Conservation (phyloP, 2,797 vertebrate genomes). For the Dermochelys coriacea region DNA sequence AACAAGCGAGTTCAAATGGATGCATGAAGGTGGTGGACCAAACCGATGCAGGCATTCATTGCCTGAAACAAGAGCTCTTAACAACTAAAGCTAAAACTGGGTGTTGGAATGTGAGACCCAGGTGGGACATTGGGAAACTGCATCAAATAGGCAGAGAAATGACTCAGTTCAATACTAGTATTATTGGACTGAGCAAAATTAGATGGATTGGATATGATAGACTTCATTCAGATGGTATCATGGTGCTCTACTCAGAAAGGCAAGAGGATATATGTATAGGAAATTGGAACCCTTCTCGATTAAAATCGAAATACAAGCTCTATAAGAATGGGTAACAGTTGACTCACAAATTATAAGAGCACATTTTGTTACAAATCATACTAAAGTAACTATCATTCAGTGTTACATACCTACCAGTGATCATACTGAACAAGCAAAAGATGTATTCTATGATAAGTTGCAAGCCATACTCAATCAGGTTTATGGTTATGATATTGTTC, state of each 20-base stretch:
- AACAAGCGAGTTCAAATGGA: not conserved
- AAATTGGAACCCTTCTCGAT: not conserved
- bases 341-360: not conserved
- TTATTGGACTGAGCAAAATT: not conserved
- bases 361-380: not conserved
- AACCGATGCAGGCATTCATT: not conserved
- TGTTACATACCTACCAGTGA: not conserved
- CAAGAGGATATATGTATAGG: not conserved
- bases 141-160: not conserved
- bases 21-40: not conserved
- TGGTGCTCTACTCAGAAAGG: not conserved
- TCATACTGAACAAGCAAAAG: not conserved
- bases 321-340: not conserved
- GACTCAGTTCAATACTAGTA: not conserved
- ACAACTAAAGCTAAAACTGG: not conserved
- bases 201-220: not conserved
- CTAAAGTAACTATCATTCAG: not conserved
- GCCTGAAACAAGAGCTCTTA: not conserved
- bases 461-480: too few species aligned
- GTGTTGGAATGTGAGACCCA: not conserved
- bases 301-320: not conserved
- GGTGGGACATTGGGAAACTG: not conserved
- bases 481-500: too few species aligned
- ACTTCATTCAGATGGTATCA: not conserved
- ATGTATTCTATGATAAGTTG: not conserved